Conservation (phyloP, 2,113 vertebrate species). For the Camelus dromedarius region DNA sequence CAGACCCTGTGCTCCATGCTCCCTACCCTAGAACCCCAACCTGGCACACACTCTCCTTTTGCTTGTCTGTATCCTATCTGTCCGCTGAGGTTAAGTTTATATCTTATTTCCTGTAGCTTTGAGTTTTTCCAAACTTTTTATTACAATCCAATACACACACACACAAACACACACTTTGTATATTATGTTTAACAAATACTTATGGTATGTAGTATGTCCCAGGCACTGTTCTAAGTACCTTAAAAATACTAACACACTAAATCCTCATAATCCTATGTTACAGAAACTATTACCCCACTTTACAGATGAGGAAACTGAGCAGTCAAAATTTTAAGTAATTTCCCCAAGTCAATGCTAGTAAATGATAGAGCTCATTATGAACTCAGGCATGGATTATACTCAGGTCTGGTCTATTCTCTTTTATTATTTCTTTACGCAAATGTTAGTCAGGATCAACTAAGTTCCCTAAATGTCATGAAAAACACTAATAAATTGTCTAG, state of each 20-base stretch:
- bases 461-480: neutral
- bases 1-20: neutral
- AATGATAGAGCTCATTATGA: neutral
- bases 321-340: neutral
- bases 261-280: neutral
- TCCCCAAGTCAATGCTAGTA: neutral
- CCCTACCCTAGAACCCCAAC: neutral
- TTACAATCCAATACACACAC: neutral
- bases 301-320: neutral
- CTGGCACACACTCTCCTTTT: neutral
- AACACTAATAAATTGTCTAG: neutral
- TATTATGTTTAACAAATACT: slow-evolving; percentile 15
- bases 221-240: neutral
- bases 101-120: neutral
- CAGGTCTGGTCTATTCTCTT: neutral
- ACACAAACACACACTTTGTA: neutral
- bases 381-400: neutral
- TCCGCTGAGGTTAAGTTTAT: neutral
- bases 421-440: neutral
- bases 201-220: neutral
- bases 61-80: neutral
- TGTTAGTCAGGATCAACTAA: neutral
- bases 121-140: slow-evolving; percentile 17
- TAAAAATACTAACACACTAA: slow-evolving; percentile 29
- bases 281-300: slow-evolving; percentile 11